Evolutionary conservation across 2,113 vertebrate species (phyloP), one percentile per base, ranked within the genome.

Genomic region (Columbina picui): DNA sequence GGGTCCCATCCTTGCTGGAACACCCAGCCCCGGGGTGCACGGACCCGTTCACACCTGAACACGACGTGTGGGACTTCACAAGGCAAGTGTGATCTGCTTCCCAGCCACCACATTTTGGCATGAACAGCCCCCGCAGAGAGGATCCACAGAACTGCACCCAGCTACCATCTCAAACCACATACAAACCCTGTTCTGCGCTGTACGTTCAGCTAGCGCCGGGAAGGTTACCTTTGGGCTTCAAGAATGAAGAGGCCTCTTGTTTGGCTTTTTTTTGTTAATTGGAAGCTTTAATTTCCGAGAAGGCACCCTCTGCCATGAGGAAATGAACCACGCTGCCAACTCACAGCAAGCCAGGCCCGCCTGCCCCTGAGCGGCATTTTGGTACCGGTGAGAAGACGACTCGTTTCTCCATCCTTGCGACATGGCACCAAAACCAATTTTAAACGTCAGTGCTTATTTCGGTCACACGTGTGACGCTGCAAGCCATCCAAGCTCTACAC

Each of bases 291-390:
- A 65, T 87, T 87, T 76, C 50, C 13, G 36, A 65, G 49, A 53
- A 69, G n/a, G 29, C 22, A 8, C 34, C 14, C 0, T 0, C 12
- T 6, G 2, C 8, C 2, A 1, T 13, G 11, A 25, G 57, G 65
- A 61, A 61, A 59, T 3, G 25, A 84, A 69, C 59, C 55, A 36
- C 57, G 38, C 67, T 69, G 64, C 26, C 41, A 29, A 2, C 8
- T 18, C 43, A 6, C 29, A 45, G 30, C 0, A 1, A 71, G 63
- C 17, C 7, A 1, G 79, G 41, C 43, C 84, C 0, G 7, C 17
- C 89, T 52, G 61, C 53, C 65, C 45, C 77, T 56, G 41, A 80
- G 29, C 25, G 30, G 82, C 63, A 21, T 34, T 68, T 47, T 77
- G 71, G 56, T 74, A 38, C 50, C 3, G 2, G 16, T 43, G 55